Evolutionary conservation across 1,140 invertebrate genomes (phyloP).

Genomic region (Drosophila parvula): DNA sequence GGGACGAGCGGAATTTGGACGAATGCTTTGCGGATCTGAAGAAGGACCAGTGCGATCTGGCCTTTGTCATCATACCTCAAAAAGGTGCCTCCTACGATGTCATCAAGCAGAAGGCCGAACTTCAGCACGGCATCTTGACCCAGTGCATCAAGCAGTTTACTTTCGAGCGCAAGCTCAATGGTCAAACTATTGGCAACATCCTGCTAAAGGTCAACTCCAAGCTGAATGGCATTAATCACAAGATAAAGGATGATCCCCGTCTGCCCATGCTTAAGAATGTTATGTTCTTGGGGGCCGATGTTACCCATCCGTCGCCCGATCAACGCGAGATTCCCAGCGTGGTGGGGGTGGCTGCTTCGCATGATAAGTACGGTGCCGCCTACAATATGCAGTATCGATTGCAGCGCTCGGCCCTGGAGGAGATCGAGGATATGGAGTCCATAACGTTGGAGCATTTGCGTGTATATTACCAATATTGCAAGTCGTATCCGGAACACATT

Average conservation of each 20-base stretch:
- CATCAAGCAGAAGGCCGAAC: constrained; percentile 91
- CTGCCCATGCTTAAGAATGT: constrained; percentile 65
- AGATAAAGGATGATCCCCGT: constrained; percentile 77
- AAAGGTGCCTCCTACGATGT: constrained; percentile 84
- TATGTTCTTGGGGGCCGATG: constrained; percentile 94
- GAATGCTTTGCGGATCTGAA: constrained; percentile 52
- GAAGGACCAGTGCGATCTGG: constrained; percentile 34
- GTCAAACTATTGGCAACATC: constrained; percentile 88
- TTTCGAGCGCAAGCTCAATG: constrained; percentile 61
- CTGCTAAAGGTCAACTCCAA: constrained; percentile 93
- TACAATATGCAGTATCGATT: constrained; percentile 90
- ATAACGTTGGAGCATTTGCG: constrained; percentile 86
- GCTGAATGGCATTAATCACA: constrained; percentile 92
- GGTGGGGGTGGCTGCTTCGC: constrained; percentile 91
- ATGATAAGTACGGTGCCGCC: constrained; percentile 87
- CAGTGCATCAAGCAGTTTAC: constrained; percentile 91
- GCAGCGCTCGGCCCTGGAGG: constrained; percentile 88
- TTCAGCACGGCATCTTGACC: constrained; percentile 90
- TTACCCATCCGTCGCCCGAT: constrained; percentile 93
- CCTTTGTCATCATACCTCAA: constrained; percentile 86
- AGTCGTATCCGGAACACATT: constrained; percentile 86
- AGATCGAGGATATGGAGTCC: constrained; percentile 90
- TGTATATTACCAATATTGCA: constrained; percentile 84
- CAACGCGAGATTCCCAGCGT: constrained; percentile 90
- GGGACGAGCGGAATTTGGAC: constrained; percentile 45